Base-by-base conservation (phyloP, 2,888 invertebrate genomes). In the Acrocera orbiculus region DNA sequence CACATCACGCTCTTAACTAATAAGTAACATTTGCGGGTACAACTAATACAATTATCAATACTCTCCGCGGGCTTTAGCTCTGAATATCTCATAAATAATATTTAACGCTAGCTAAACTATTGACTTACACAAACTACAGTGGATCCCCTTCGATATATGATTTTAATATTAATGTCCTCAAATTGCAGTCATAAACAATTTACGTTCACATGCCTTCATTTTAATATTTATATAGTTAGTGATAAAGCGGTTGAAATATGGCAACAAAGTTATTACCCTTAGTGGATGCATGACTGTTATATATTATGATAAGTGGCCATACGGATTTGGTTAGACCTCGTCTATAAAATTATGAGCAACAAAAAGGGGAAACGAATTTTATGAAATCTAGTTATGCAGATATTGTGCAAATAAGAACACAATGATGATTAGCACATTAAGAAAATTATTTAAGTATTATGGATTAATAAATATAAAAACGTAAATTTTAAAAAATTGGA, bases 181-280 rank as follows among this genome's bases (percentile, higher is more conserved):
- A 39, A 39, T 39, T 39, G 39, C 39, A 32, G 39, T 37, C 35
- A 39, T 39, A 39, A 39, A 39, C 39, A 39, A 39, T 39, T 39
- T 39, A 37, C 32, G 29, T 30, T 34, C 35, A 37, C 37, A 33
- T 37, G 37, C 39, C 37, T 36, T 39, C 39, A 37, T 39, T 37
- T 39, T 39, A 36, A 39, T 39, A 39, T 39, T 39, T 39, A 39
- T 33, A 34, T 27, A 26, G 27, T 26, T 30, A 34, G 34, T 39
- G 39, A 39, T 39, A 39, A 39, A 39, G 36, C 36, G 39, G 39
- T 33, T 36, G 35, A 39, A 39, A 34, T 39, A 35, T 34, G 28
- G 39, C 31, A 32, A 36, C 34, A 34, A 39, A 39, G 31, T 36
- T 39, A 39, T 34, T 34, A 19, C n/a, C n/a, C n/a, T n/a, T n/a